Evolutionary conservation across 2,888 invertebrate genomes (phyloP).

Genomic region (Drosophila emarginata): DNA sequence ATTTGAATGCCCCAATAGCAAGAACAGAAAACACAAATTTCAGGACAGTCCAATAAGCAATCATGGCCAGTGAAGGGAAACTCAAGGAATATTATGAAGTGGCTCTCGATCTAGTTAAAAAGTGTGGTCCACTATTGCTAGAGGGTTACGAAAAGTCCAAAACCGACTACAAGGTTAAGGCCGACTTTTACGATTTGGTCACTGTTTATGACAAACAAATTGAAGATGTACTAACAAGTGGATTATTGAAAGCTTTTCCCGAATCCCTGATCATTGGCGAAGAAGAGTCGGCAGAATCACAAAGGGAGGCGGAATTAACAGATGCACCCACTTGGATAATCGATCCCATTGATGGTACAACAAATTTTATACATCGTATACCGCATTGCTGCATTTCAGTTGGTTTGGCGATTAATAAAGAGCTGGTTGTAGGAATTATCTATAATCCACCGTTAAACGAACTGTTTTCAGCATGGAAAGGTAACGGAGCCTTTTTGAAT

Average conservation of each 20-base stretch:
- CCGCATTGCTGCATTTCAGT: constrained; percentile 88
- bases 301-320: constrained; percentile 83
- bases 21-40: constrained; percentile 27
- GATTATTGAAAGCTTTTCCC: constrained; percentile 85
- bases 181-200: constrained; percentile 88
- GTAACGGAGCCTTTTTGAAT: constrained; percentile 90
- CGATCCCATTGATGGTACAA: constrained; percentile 94
- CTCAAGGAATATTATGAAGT: constrained; percentile 78
- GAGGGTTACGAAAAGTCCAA: constrained; percentile 79
- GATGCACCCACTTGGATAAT: constrained; percentile 93
- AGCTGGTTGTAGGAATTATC: constrained; percentile 87
- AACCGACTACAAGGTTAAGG: constrained; percentile 83
- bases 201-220: constrained; percentile 91
- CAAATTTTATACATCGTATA: constrained; percentile 89
- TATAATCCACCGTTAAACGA: constrained; percentile 89
- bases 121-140: constrained; percentile 79
- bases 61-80: constrained; percentile 46
- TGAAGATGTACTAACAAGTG: constrained; percentile 87
- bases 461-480: constrained; percentile 88
- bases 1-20: constrained; percentile 20
- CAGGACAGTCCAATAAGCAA: background rate
- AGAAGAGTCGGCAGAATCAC: constrained; percentile 83
- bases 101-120: constrained; percentile 77
- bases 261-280: constrained; percentile 91
- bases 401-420: constrained; percentile 85